Percentiles rank a stretch among this genome's conserved stretches.
Conservation (phyloP, 2,888 invertebrate species). For the Thumatha senex region DNA sequence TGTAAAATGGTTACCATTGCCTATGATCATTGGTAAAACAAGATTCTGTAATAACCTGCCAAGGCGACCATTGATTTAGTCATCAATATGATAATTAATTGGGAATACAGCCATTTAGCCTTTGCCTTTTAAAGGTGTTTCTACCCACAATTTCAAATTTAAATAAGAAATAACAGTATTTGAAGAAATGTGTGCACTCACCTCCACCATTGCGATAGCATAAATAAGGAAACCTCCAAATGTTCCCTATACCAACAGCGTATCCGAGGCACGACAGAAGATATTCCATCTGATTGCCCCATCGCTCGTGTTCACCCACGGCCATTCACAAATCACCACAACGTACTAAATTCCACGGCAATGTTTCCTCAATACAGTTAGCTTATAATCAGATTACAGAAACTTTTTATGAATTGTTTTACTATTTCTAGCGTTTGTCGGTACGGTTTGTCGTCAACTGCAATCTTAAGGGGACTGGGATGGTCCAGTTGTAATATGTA, state of each 20-base stretch:
- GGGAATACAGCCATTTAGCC: too few relatives aligned
- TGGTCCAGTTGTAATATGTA: background rate
- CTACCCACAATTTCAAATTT: too few relatives aligned
- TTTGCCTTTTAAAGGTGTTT: too few relatives aligned
- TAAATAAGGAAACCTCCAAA: conserved; percentile 94
- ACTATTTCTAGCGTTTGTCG: background rate
- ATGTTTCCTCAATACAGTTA: conserved; percentile 48
- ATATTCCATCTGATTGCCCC: conserved; percentile 90
- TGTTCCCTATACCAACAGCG: conserved; percentile 93
- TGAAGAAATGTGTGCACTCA: conserved; percentile 46
- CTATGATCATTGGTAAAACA: too few relatives aligned
- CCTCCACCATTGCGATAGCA: conserved; percentile 95
- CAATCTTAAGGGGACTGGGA: conserved; percentile 4
- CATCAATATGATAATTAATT: too few relatives aligned
- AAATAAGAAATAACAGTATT: too few relatives aligned
- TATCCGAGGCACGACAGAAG: conserved; percentile 92
- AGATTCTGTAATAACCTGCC: too few relatives aligned
- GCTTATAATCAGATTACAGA: background rate
- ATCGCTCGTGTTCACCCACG: conserved; percentile 82
- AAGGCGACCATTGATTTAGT: too few relatives aligned
- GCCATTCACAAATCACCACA: conserved; percentile 51
- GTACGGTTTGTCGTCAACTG: conserved; percentile 1
- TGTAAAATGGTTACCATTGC: too few relatives aligned
- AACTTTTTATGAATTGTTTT: background rate
- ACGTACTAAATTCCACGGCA: conserved; percentile 23